Percentiles rank a stretch among this genome's conserved stretches.
Evolutionary conservation across 2,888 invertebrate genomes (phyloP).

Genomic region (Temnothorax rugatulus): DNA sequence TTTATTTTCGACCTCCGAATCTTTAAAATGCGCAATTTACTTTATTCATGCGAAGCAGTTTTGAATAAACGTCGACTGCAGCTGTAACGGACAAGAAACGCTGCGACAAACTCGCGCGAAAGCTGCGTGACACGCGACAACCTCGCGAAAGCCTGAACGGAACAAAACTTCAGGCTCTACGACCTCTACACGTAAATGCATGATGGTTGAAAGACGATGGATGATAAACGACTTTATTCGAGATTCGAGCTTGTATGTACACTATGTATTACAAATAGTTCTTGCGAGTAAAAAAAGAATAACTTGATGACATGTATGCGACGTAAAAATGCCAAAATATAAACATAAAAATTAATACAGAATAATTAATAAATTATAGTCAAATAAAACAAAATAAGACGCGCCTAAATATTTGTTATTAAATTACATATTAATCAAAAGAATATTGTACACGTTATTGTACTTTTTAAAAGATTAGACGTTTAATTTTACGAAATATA

Average conservation of each 20-base stretch:
- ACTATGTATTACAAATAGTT: neutral
- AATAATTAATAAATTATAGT: neutral
- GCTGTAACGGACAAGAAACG: conserved; percentile 6
- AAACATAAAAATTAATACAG: conserved; percentile 4
- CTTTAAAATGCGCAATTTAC: conserved; percentile 33
- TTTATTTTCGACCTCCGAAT: neutral
- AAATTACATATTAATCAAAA: neutral
- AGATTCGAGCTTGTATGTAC: conserved; percentile 13
- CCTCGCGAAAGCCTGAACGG: neutral
- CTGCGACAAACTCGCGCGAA: neutral
- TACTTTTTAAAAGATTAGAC: neutral
- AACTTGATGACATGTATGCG: neutral
- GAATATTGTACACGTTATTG: neutral
- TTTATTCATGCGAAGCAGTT: conserved; percentile 34
- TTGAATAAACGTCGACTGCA: neutral
- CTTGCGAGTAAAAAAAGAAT: neutral
- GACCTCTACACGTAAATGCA: neutral
- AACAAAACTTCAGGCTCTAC: neutral
- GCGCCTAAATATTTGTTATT: neutral
- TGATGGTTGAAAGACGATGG: neutral
- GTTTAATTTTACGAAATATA: neutral
- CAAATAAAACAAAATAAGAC: neutral
- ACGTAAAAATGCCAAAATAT: neutral
- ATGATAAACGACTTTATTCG: neutral
- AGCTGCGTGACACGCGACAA: neutral